Evolutionary conservation across 1,140 invertebrate genomes (phyloP), one percentile per base, ranked within the genome.

Genomic region (Papilio helenus): DNA sequence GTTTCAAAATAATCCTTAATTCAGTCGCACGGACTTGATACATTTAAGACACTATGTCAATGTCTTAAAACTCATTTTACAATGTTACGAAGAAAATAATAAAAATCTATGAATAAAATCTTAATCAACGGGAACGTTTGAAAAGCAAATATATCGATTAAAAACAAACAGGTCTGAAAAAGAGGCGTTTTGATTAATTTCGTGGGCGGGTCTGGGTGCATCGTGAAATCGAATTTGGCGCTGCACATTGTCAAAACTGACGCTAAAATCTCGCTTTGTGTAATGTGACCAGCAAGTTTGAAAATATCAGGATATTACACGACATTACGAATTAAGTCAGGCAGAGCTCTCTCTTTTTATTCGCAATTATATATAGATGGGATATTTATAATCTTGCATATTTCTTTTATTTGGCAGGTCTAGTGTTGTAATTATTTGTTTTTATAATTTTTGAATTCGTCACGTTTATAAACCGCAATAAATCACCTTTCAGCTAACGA

Each of bases 71-170:
- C 9, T 4, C 55, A 77, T 61, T 61, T 61, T 65, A 23, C 39
- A n/a, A 39, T 65, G 55, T 10, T 23, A 82, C 77, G 77, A 79
- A 79, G 73, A 78, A 84, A 85, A 83, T 82, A 86, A 85, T 83
- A 83, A 82, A 79, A 71, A 20, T 68, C 85, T 88, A 93, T 93
- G 93, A 92, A 94, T 94, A 94, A 94, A 94, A 93, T 92, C 92
- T 94, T 92, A 94, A 94, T 94, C 83, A 94, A 90, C 88, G 89
- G 90, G 82, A 86, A 88, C 84, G 86, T 78, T 72, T 81, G 81
- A 84, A 88, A 83, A 86, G 81, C 85, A 89, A 90, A 92, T 87
- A 91, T 68, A 81, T 83, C 81, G 86, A 89, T 89, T 89, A 89
- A 89, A 90, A 92, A 89, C 88, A 90, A 92, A 93, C 88, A 93